Evolutionary conservation across 2,113 vertebrate species (phyloP).

Genomic region (Oryzias melastigma): DNA sequence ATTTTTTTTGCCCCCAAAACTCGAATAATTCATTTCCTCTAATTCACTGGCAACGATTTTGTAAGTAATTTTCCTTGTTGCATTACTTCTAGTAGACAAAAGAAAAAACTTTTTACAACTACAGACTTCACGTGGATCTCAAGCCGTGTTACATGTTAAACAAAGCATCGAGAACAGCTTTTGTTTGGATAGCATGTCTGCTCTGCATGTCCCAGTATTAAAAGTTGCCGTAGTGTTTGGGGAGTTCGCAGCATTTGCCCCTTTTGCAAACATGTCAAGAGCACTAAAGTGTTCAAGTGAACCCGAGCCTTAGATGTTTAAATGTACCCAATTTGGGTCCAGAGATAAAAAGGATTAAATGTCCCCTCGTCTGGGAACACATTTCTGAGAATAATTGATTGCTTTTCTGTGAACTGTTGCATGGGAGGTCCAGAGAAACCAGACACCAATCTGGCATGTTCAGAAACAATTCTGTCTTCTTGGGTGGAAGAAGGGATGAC

Average conservation of each 20-base stretch:
- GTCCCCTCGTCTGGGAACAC: constrained; percentile 32
- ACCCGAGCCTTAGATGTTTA: constrained; percentile 15
- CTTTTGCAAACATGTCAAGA: constrained; percentile 21
- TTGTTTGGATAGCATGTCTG: constrained; percentile 13
- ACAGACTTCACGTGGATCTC: constrained; percentile 49
- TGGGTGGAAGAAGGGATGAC: not conserved
- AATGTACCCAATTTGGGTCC: constrained; percentile 39
- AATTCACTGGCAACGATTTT: too few relatives aligned
- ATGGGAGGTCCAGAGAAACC: constrained; percentile 40
- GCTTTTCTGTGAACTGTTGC: constrained; percentile 48
- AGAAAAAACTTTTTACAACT: constrained; percentile 4
- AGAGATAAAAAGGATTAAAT: constrained; percentile 46
- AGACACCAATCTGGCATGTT: constrained; percentile 24
- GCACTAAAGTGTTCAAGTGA: constrained; percentile 30
- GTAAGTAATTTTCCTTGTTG: too few relatives aligned
- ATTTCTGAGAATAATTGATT: constrained; percentile 62
- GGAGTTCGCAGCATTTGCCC: not conserved
- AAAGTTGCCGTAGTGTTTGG: constrained; percentile 1
- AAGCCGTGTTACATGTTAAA: constrained; percentile 19
- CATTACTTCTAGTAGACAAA: constrained; percentile 3
- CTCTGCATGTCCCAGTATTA: constrained; percentile 4
- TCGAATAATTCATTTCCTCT: too few relatives aligned
- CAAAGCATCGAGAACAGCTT: constrained; percentile 21
- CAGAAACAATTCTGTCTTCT: not conserved
- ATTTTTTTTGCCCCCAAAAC: too few relatives aligned